Base-by-base conservation (phyloP, 2,888 invertebrate species). In the Andrena trimmerana region DNA sequence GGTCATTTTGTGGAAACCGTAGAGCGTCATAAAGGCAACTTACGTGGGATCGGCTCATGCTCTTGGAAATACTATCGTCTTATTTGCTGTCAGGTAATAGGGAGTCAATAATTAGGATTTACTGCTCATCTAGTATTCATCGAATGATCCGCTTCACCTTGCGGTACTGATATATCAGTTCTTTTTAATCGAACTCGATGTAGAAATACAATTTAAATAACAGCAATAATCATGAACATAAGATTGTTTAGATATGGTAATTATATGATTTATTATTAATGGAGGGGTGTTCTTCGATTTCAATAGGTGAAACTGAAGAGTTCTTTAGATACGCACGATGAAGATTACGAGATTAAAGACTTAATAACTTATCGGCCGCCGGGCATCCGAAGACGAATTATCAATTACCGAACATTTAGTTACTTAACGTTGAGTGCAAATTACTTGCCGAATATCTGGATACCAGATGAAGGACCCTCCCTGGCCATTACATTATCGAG, bases 21-120 rank as follows among this genome's bases (percentile, higher is more conserved):
- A 57, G 74, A 52, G 62, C 66, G 67, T 78, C 80, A 80, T 83
- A 82, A 82, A 83, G 78, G 76, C 74, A 59, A 82, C 65, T 82
- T 82, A 74, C 78, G 62, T 72, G 77, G 27, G 27, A 52, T 52
- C 62, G 13, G 10, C 13, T 24, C 13, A 1, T 24, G 24, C 57
- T 10, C 57, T 57, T 13, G 24, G 10, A 5, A 27, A 10, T 27
- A 3, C 67, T 59, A 80, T 65, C 50, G 27, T n/a, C 31, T n/a
- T 52, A 8, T 24, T 42, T 16, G 4, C 10, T 3, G 8, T 31
- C n/a, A 27, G 2, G 36, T 36, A 2, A 27, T 57, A 7, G 57
- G 16, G n/a, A 36, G 24, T n/a, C 33, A 8, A 36, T 27, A n/a
- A 69, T n/a, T 69, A 36, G 5, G 24, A 42, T 36, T 10, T 63